Conservation (phyloP, 1,140 invertebrate species). For the Hormaphis cornu region DNA sequence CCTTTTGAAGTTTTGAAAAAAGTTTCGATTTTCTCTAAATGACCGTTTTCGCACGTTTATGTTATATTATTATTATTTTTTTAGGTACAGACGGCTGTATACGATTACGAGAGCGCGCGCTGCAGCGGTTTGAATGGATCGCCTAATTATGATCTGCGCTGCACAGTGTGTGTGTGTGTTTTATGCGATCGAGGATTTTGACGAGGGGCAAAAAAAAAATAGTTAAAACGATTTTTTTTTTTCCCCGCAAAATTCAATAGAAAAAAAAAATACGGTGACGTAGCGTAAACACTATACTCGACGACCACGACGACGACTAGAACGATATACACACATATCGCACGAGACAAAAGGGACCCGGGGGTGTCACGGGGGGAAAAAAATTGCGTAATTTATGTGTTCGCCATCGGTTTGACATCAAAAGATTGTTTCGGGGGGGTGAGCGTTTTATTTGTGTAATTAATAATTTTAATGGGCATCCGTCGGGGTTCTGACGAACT, state of each 20-base stretch:
- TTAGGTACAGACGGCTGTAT: too few species aligned
- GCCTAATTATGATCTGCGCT: conserved; percentile 10
- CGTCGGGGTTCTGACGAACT: conserved; percentile 25
- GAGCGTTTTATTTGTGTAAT: conserved; percentile 24
- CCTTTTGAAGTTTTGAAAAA: too few species aligned
- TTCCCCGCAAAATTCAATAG: conserved; percentile 8
- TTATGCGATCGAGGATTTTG: background rate
- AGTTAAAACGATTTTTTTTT: background rate
- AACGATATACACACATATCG: too few species aligned
- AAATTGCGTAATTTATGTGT: conserved; percentile 31
- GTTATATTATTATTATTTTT: too few species aligned
- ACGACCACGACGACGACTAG: too few species aligned
- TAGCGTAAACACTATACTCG: background rate
- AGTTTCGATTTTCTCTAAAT: too few species aligned
- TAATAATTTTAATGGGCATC: conserved; percentile 30
- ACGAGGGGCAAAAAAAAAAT: background rate
- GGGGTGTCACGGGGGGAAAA: too few species aligned
- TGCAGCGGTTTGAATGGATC: background rate
- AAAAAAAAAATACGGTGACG: background rate
- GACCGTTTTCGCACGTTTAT: too few species aligned
- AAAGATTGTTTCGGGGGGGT: conserved; percentile 25
- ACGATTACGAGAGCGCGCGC: too few species aligned
- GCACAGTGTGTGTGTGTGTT: too few species aligned
- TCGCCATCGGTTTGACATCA: conserved; percentile 27
- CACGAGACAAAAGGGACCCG: conserved; percentile 1